These are phyloP conservation scores for Onychomys torridus DNA, from an alignment of 2,797 vertebrate genomes.

Conservation along the genomic window DNA sequence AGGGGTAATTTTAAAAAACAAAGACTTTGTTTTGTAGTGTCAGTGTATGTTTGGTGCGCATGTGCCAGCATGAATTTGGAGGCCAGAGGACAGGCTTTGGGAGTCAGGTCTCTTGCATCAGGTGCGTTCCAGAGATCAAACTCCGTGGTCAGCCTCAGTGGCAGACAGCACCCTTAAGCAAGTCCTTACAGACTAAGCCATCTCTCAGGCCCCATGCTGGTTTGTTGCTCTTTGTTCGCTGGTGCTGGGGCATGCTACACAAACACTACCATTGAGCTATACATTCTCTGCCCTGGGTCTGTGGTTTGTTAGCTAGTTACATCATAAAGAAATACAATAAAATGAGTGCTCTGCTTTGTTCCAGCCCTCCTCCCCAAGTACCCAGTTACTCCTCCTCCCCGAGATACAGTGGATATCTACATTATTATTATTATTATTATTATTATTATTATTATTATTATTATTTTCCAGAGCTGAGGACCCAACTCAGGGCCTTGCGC, in stretches of 20 bases:
- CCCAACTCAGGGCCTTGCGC: no score
- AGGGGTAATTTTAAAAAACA: background rate
- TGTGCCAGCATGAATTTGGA: background rate
- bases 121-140: background rate
- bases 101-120: background rate
- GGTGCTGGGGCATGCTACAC: background rate
- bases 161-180: no score
- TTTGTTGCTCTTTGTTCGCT: background rate
- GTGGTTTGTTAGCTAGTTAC: background rate
- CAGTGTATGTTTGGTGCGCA: background rate
- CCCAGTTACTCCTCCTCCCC: background rate
- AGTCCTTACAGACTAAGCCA: background rate
- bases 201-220: background rate
- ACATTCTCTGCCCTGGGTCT: no score
- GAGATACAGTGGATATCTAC: background rate
- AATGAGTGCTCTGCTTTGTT: background rate
- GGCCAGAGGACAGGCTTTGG: background rate
- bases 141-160: background rate
- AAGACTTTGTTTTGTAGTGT: background rate
- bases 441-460: no score
- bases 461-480: no score
- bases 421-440: no score
- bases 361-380: background rate
- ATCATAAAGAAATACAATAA: background rate
- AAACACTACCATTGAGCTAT: background rate